Conservation (phyloP, 2,888 invertebrate genomes). For the Venusia cambrica region DNA sequence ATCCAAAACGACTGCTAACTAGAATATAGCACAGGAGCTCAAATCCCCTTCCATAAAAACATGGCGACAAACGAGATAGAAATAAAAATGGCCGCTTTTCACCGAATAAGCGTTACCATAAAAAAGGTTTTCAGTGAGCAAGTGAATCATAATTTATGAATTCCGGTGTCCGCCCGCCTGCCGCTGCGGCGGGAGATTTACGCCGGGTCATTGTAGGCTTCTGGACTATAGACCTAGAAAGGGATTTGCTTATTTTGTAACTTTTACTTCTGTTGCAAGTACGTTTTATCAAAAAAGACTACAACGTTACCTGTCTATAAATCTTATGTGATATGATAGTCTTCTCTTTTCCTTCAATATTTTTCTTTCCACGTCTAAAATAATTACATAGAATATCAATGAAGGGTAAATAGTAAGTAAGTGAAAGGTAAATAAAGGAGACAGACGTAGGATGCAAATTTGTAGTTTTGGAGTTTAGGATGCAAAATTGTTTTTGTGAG, state of each 20-base stretch:
- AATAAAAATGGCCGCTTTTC: constrained; percentile 72
- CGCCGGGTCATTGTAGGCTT: constrained; percentile 74
- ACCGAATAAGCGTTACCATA: constrained; percentile 77
- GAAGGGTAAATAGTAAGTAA: too few relatives aligned
- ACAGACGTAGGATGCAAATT: too few relatives aligned
- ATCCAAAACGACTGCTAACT: constrained; percentile 16
- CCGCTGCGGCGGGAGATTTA: constrained; percentile 73
- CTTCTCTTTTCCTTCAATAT: too few relatives aligned
- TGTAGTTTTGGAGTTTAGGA: too few relatives aligned
- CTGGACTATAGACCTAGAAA: constrained; percentile 49
- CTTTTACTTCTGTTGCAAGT: too few relatives aligned
- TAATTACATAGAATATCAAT: too few relatives aligned
- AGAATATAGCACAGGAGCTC: constrained; percentile 26
- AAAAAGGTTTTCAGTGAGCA: constrained; percentile 80
- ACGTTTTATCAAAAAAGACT: too few relatives aligned
- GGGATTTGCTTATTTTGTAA: constrained; percentile 19
- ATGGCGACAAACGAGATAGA: constrained; percentile 63
- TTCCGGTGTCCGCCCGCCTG: constrained; percentile 72
- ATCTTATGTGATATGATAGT: too few relatives aligned
- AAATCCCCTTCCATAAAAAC: constrained; percentile 46
- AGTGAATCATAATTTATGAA: constrained; percentile 82
- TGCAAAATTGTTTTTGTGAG: too few relatives aligned
- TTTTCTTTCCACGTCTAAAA: too few relatives aligned
- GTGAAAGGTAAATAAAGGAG: too few relatives aligned
- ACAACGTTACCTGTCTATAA: too few relatives aligned